Base-by-base conservation (phyloP, 2,888 invertebrate genomes). In the Apodemia duryi region DNA sequence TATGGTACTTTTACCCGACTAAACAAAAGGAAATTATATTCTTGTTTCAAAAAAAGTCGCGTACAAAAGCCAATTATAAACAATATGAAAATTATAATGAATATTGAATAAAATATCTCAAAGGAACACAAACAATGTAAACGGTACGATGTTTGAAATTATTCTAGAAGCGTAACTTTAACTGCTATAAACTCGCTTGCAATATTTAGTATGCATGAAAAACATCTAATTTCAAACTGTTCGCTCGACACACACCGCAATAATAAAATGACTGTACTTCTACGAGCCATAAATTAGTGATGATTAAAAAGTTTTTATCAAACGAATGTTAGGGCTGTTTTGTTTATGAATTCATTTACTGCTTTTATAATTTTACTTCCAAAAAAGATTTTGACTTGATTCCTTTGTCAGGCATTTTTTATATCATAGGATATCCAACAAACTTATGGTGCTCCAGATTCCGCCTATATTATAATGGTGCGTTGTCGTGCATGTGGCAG, bases 181-280 rank as follows among this genome's bases (percentile, higher is more conserved):
- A 32, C 60, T n/a, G 35, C 35, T 35, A 35, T 60, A 35, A 60
- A 60, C 60, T 60, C 32, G 60, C 35, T 60, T 32, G 32, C 60
- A 13, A 60, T 60, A 60, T 60, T 60, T 60, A 60, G 60, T 60
- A 60, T 60, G 60, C 60, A 60, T n/a, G 6, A 60, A 60, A 60
- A 60, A 60, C 60, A 60, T 60, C 60, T 60, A 60, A 60, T 60
- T 60, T 35, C 32, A 60, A 35, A 29, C 57, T 9, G 28, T 54
- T 57, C 13, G 32, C 57, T 29, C 29, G 57, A 32, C 29, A 57
- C 21, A 29, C 57, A 32, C 29, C 32, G 32, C 32, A 57, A 57
- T 57, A 32, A 57, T 57, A 57, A 57, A 57, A 57, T 32, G 13
- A 32, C 57, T 32, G 29, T 6, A 32, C 29, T 57, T 32, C 13